phyloP scores from a whole-genome alignment of 2,797 vertebrate species.

The Phylloscopus collybita region DNA sequence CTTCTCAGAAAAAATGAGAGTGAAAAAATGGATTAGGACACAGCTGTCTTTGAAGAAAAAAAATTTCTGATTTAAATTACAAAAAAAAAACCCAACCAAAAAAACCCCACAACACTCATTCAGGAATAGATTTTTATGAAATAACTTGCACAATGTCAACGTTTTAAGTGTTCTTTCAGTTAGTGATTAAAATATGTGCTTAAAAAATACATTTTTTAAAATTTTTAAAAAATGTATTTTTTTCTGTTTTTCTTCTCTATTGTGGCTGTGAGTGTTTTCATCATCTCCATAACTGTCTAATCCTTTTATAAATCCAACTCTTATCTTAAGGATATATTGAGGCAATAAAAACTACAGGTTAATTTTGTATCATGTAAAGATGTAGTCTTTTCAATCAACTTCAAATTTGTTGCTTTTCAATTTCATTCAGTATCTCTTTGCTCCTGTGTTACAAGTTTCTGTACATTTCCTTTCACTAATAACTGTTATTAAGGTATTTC shows the following conservation, averaged over 20 bases:
- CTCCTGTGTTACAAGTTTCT: background rate
- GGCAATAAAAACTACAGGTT: background rate
- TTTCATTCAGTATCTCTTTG: background rate
- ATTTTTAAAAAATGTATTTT: too few relatives aligned
- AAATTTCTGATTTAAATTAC: background rate
- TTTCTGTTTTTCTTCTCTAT: background rate
- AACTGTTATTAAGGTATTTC: background rate
- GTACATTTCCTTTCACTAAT: background rate
- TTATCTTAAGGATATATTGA: background rate
- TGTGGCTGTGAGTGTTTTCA: background rate
- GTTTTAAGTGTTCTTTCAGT: background rate
- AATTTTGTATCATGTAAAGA: background rate
- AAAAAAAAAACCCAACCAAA: background rate
- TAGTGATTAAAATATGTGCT: background rate
- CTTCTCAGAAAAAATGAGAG: background rate
- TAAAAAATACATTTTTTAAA: too few relatives aligned
- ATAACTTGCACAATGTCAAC: background rate
- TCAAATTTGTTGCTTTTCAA: background rate
- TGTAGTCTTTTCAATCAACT: background rate
- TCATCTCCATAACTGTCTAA: background rate
- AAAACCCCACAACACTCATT: too few relatives aligned
- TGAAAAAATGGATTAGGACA: background rate
- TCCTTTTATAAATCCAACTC: background rate
- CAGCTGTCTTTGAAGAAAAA: background rate
- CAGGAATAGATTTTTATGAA: background rate